Evolutionary conservation across 2,113 vertebrate species (phyloP), one percentile per base, ranked within the genome.

Genomic region (Pterocles gutturalis): DNA sequence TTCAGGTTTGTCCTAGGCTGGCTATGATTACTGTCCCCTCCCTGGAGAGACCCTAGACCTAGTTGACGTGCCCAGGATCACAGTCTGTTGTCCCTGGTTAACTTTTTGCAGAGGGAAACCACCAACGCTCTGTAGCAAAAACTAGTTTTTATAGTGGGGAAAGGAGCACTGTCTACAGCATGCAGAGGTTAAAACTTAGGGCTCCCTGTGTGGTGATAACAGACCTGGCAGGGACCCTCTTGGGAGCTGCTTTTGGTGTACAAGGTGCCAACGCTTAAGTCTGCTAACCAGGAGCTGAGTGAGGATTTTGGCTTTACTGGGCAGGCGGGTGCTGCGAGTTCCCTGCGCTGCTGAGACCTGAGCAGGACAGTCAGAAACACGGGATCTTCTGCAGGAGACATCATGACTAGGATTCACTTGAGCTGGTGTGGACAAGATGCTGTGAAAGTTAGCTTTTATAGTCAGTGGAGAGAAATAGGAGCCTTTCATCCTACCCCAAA

Each of bases 41-140:
- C 34, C 4, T 6, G 22, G 18, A 69, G 14, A 75, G 21, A 33
- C 18, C 3, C 2, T 2, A 60, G 69, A 66, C 9, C 17, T 24
- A 7, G 25, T 6, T 4, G 2, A 5, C 0, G 0, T 67, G 31
- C 17, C 20, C 29, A 31, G 22, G 48, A 17, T 41, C 48, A 78
- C n/a, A 34, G 6, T 34, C 38, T 9, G 6, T 31, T 79, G 48
- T 84, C 43, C 25, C 24, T 14, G 13, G 21, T 29, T 33, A 81
- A 81, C 22, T 48, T 24, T 88, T 65, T 21, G 13, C 49, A 73
- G 58, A 31, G 34, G 22, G 25, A 43, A 62, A 49, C 43, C 28
- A 22, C 12, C 19, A 34, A 15, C 4, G 10, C 7, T 62, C 11
- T 29, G 21, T 15, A 33, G 18, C 25, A 90, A 51, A 10, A 54